Evolutionary conservation across 2,888 invertebrate species (phyloP).

Genomic region (Dynastes tityus): DNA sequence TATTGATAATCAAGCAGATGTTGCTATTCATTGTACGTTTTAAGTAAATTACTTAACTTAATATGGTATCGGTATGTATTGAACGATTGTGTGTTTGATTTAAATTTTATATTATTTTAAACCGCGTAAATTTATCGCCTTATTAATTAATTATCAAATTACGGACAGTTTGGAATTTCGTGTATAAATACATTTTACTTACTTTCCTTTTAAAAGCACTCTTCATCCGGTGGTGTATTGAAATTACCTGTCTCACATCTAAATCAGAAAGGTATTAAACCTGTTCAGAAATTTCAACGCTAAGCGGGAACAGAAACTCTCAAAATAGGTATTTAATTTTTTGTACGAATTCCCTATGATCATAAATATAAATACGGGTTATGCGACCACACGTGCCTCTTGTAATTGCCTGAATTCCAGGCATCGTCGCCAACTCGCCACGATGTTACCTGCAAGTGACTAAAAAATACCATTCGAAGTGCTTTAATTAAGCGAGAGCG

Average conservation of each 20-base stretch:
- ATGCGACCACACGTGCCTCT: slow-evolving; percentile 61
- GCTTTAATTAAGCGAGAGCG: slow-evolving; percentile 35
- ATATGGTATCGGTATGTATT: no score
- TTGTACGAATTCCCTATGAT: slow-evolving; percentile 61
- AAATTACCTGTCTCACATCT: background rate
- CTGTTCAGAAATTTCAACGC: slow-evolving; percentile 47
- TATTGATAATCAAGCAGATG: no score
- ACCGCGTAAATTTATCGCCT: no score
- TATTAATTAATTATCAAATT: no score
- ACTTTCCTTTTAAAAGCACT: background rate
- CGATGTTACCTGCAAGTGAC: slow-evolving; percentile 38
- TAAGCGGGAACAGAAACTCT: slow-evolving; percentile 46
- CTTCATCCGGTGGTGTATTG: background rate
- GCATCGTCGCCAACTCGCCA: slow-evolving; percentile 47
- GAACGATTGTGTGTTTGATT: no score
- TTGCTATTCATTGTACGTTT: no score
- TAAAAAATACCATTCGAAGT: slow-evolving; percentile 37
- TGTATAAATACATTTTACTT: no score
- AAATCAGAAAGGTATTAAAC: slow-evolving; percentile 12
- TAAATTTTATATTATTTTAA: no score
- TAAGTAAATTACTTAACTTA: no score
- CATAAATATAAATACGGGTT: slow-evolving; percentile 63
- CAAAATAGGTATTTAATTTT: slow-evolving; percentile 57
- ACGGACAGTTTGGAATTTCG: no score
- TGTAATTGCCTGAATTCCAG: slow-evolving; percentile 63